Base-by-base conservation (phyloP, 2,797 vertebrate species). In the Clamator glandarius region DNA sequence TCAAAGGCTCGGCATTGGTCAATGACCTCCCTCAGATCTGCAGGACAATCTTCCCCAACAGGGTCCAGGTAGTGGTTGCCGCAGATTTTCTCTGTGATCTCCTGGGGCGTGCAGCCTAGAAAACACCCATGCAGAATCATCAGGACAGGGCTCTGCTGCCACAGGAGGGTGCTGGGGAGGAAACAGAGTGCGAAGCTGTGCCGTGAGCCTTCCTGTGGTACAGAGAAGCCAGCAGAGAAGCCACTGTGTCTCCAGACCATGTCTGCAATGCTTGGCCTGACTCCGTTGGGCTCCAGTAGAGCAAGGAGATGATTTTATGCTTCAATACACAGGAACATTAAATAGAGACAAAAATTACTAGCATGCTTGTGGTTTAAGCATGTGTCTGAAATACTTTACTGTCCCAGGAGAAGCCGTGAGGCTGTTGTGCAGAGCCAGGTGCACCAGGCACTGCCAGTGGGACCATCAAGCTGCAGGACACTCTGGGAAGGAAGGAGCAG, bases 31-130 rank as follows among this genome's bases (percentile, higher is more conserved):
- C 1, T 29, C n/a, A 99, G 95, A 1, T 41, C 26, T 25, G 42
- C 2, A 3, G 98, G 98, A 70, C 99, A 99, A 23, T 98, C 98
- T 2, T 95, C 50, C 20, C 97, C 97, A 5, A 99, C 79, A 0
- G 97, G 97, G 52, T 98, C 98, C 41, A 25, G 91, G 52, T 66
- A 81, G n/a, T 19, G 84, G 1, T 97, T 78, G 9, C 28, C 20
- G 55, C 28, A 96, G 46, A 98, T 98, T 89, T 97, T 98, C 70
- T 98, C 41, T 29, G 35, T 11, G 16, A 99, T 96, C 8, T 97
- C 90, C 17, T 67, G 5, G 8, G 36, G 8, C 28, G 87, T 46
- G 73, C 76, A 97, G 68, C 96, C 98, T 99, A 59, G 28, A 59
- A 16, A 50, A 15, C 18, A 46, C 12, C 3, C 0, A 25, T 4